phyloP scores from a whole-genome alignment of 2,888 invertebrate species.

The Clistopyga incitator region DNA sequence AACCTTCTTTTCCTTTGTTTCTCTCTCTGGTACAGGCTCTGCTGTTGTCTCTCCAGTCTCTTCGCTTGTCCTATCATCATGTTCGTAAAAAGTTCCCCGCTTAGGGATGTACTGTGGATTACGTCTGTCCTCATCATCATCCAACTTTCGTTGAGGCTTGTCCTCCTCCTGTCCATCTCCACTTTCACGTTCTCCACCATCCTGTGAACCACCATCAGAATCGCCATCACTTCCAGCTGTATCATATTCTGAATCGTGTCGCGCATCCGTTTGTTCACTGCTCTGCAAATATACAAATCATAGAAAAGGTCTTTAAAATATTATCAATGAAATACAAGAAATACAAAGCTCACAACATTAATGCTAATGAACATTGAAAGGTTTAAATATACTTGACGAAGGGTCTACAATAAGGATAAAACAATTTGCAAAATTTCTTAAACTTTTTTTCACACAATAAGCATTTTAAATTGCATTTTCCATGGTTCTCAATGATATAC shows the following conservation, averaged over 20 bases:
- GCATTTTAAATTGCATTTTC: background rate
- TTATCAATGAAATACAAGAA: no score
- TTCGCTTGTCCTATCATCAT: constrained; percentile 94
- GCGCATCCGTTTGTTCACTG: constrained; percentile 80
- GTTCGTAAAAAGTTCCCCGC: constrained; percentile 97
- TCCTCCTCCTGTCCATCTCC: constrained; percentile 84
- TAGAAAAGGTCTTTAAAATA: background rate
- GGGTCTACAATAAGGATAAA: no score
- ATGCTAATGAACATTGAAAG: no score
- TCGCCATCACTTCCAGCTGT: constrained; percentile 78
- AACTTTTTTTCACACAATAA: no score
- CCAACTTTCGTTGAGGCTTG: constrained; percentile 90
- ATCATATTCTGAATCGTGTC: constrained; percentile 82
- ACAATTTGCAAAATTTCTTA: no score
- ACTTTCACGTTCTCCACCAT: constrained; percentile 81
- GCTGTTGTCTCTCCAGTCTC: constrained; percentile 81
- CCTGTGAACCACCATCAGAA: constrained; percentile 81
- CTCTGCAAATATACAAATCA: constrained; percentile 73
- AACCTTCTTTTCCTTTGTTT: constrained; percentile 83
- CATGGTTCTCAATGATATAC: no score
- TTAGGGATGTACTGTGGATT: constrained; percentile 99
- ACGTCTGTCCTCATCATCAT: constrained; percentile 96
- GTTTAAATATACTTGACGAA: no score
- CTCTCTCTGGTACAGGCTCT: constrained; percentile 78
- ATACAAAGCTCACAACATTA: no score